Evolutionary conservation across 1,140 invertebrate species (phyloP), one percentile per base, ranked within the genome.

Genomic region (Neodiprion pinetum): DNA sequence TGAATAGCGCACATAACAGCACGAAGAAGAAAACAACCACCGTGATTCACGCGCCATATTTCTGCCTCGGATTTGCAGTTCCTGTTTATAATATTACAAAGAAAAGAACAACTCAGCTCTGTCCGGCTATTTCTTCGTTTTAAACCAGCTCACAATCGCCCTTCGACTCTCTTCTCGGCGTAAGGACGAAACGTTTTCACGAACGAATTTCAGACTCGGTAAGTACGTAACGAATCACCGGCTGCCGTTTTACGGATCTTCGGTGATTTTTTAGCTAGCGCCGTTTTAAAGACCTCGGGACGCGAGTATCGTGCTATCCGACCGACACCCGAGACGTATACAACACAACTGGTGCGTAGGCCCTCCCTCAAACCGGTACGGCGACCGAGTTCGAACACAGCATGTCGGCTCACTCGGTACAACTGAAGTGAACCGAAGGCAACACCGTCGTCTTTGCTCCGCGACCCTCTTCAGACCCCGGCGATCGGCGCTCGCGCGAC

Each of bases 21-120:
- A 77, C 50, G 73, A 76, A 67, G 78, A 77, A 48, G 73, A 76
- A 67, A 79, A 82, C 76, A 75, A 79, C 77, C 83, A 85, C 78
- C 74, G 81, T 40, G 28, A 40, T 79, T 83, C 79, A 83, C 80
- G 79, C 83, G 83, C 83, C 84, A 85, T 85, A 79, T 82, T 84
- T 80, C 72, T 73, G 28, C 28, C 23, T 12, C 40, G 8, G 11
- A 23, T 14, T 12, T 12, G 10, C 40, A 23, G 14, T 11, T 69
- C 17, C 11, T 21, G 11, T 69, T 11, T 12, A 14, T 69, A 23
- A 11, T n/a, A 11, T 12, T 69, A 69, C 67, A 69, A 17, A 14
- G 40, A 69, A 40, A 40, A 21, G 17, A 21, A 21, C 17, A 21
- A 40, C 28, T 40, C 2, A 5, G 28, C 28, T 40, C 28, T 40